Evolutionary conservation across 2,113 vertebrate species (phyloP).

Genomic region (Baryphthengus martii): DNA sequence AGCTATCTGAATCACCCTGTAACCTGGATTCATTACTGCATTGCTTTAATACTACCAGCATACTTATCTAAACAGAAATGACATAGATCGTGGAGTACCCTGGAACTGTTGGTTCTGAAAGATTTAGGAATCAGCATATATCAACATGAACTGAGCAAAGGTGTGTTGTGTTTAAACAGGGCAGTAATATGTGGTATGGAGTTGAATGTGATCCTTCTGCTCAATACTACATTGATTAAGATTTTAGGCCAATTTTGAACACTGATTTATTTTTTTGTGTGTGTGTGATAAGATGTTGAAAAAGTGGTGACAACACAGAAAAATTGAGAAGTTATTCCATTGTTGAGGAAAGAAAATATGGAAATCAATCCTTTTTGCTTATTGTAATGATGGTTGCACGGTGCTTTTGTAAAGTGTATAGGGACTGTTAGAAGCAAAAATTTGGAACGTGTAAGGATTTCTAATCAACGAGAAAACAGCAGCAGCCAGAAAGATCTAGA

Average conservation of each 20-base stretch:
- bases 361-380: background rate
- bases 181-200: background rate
- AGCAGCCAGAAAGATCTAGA: background rate
- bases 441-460: background rate
- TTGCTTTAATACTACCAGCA: background rate
- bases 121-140: background rate
- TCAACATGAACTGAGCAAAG: background rate
- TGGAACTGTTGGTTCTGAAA: background rate
- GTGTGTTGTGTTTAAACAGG: background rate
- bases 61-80: background rate
- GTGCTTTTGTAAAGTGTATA: background rate
- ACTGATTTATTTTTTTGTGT: too few relatives aligned
- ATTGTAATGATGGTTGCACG: background rate
- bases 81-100: background rate
- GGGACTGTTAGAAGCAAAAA: background rate
- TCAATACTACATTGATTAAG: background rate
- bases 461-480: background rate
- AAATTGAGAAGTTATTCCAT: background rate
- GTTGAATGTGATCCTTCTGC: background rate
- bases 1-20: background rate
- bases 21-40: background rate
- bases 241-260: background rate
- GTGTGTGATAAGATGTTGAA: background rate
- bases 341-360: background rate
- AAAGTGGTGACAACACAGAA: background rate